phyloP scores from a whole-genome alignment of 2,888 invertebrate species.

The Aphelenchoides bicaudatus region DNA sequence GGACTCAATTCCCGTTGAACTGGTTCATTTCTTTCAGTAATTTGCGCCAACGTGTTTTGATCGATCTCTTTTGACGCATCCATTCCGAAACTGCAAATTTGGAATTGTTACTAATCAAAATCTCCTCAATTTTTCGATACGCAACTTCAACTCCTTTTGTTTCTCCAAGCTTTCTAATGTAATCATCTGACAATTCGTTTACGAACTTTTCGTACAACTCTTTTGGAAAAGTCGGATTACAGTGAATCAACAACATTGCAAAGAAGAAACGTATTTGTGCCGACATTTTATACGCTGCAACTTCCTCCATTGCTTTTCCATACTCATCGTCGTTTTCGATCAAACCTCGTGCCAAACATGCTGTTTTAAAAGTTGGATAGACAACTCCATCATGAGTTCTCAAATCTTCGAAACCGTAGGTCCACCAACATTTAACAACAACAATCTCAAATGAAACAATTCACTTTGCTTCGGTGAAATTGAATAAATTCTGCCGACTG shows the following conservation, averaged over 20 bases:
- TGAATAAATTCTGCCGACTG: conserved; percentile 11
- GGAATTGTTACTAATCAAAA: conserved; percentile 5
- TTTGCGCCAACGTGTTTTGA: conserved; percentile 12
- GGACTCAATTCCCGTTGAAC: conserved; percentile 7
- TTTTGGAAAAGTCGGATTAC: background rate
- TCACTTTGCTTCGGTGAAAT: conserved; percentile 2
- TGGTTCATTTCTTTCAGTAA: no score
- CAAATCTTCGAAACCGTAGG: conserved; percentile 23
- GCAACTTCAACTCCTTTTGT: background rate
- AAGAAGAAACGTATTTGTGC: conserved; percentile 13
- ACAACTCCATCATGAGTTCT: conserved; percentile 7
- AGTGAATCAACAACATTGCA: conserved; percentile 16
- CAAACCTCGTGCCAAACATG: conserved; percentile 17
- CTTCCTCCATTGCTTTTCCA: conserved; percentile 17
- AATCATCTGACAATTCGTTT: conserved; percentile 20
- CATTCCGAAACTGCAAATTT: conserved; percentile 9
- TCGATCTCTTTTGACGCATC: background rate
- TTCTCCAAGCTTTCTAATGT: no score
- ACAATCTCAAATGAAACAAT: conserved; percentile 16
- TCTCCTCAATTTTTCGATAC: conserved; percentile 8
- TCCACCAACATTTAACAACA: conserved; percentile 27
- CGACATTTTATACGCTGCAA: background rate
- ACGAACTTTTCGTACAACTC: conserved; percentile 23
- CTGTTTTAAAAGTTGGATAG: conserved; percentile 15
- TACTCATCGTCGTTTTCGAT: conserved; percentile 20